These are phyloP conservation scores for Gallinago jamesoni DNA, from an alignment of 2,113 vertebrate genomes.

Conservation along the genomic window DNA sequence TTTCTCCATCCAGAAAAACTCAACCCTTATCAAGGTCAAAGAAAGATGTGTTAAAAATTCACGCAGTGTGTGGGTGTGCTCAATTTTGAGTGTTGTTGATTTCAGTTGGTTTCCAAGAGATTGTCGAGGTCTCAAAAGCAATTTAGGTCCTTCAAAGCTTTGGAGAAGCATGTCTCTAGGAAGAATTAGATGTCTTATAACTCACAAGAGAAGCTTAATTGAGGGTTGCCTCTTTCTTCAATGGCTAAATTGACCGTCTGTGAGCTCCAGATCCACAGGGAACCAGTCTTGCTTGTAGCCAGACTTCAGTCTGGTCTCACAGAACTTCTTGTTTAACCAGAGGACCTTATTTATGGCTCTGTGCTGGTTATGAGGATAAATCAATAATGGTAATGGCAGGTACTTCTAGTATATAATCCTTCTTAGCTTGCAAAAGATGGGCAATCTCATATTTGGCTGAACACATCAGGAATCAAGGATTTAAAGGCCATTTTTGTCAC, in stretches of 20 bases:
- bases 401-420: background rate
- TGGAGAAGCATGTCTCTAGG: background rate
- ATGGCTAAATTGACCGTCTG: background rate
- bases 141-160: background rate
- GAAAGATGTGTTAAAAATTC: conserved; percentile 32
- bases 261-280: background rate
- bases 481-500: background rate
- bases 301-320: background rate
- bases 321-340: background rate
- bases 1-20: background rate
- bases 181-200: background rate
- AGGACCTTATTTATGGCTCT: background rate
- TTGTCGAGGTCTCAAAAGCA: background rate
- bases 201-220: background rate
- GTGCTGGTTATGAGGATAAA: background rate
- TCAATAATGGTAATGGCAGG: background rate
- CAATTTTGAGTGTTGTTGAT: background rate
- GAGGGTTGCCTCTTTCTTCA: background rate
- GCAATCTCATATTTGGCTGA: background rate
- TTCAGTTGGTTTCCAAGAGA: background rate
- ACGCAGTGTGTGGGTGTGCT: background rate
- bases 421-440: background rate
- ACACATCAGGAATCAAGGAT: background rate
- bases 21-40: background rate
- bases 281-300: background rate